Base-by-base conservation (phyloP, 2,113 vertebrate genomes). In the Narcine bancroftii region DNA sequence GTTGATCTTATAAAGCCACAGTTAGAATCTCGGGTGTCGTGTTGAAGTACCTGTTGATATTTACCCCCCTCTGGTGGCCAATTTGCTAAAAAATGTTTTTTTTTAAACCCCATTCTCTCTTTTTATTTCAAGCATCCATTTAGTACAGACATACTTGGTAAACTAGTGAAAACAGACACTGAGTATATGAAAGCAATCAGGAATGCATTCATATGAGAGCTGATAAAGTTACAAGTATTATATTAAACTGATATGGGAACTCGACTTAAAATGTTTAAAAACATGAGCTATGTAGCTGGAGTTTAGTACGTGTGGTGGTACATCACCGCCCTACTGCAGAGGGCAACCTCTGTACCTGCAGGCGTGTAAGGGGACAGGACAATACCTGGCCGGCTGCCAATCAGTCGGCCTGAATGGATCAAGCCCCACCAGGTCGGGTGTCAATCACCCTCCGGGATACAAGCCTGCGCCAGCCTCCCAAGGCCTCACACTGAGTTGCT, bases 1-100 rank as follows among this genome's bases (percentile, higher is more conserved):
- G 33, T 33, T 83, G 79, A 33, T 53, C 47, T 83, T n/a, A 13
- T 29, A 83, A 87, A 87, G 13, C 36, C 53, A 21, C 1, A 60
- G 60, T 36, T 17, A 36, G 33, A 85, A 60, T n/a, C 21, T 42
- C 15, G 29, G 11, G 17, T 36, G 26, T 91, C 3, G 26, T 47
- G 63, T 10, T 47, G 63, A 33, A 71, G 60, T 65, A 71, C 63
- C 13, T 91, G 29, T 91, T 65, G 26, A 91, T 47, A 69, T 69
- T 69, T 69, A 91, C 3, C 39, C 2, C 89, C 89, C 69, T 60
- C 89, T 91, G 10, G 89, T 91, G 89, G 89, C 60, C 89, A 45
- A 89, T 36, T 21, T 47, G 65, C 66, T 45, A 36, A 65, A 89
- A 26, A 65, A 11, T 56, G 3, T 5, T 19, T 60, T n/a, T 60